Percentiles rank a stretch among this genome's conserved stretches.
phyloP scores from a whole-genome alignment of 2,797 vertebrate species.

The Onychomys arenicola region DNA sequence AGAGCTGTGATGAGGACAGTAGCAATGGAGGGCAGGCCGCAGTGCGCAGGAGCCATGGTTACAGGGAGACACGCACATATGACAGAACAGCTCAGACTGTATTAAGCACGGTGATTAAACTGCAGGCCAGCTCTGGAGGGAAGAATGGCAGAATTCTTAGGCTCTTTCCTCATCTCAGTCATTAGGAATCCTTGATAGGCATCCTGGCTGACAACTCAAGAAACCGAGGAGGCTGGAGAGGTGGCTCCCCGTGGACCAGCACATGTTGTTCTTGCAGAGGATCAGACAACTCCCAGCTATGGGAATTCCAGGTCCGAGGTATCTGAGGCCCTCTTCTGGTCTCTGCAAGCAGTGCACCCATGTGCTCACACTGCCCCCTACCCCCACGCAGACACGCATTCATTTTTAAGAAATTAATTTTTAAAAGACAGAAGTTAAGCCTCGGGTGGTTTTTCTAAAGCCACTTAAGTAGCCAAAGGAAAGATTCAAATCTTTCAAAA shows the following conservation, averaged over 20 bases:
- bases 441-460: neutral
- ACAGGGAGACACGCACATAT: neutral
- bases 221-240: neutral
- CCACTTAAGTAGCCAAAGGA: neutral
- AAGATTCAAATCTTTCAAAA: neutral
- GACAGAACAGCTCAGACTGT: neutral
- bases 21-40: fast-evolving
- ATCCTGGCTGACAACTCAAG: neutral
- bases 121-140: neutral
- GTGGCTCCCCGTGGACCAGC: neutral
- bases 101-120: neutral
- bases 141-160: neutral
- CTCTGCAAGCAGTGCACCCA: neutral
- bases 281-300: too few relatives aligned
- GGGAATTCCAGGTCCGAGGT: neutral
- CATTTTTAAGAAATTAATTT: neutral
- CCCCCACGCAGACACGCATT: neutral
- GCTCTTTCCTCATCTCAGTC: neutral
- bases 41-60: neutral
- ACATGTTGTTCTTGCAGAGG: neutral
- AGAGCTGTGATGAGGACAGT: neutral
- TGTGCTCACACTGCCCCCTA: neutral
- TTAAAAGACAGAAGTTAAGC: neutral
- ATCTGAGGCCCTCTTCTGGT: neutral
- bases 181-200: neutral